Conservation (phyloP, 2,113 vertebrate genomes). For the Panthera leo region DNA sequence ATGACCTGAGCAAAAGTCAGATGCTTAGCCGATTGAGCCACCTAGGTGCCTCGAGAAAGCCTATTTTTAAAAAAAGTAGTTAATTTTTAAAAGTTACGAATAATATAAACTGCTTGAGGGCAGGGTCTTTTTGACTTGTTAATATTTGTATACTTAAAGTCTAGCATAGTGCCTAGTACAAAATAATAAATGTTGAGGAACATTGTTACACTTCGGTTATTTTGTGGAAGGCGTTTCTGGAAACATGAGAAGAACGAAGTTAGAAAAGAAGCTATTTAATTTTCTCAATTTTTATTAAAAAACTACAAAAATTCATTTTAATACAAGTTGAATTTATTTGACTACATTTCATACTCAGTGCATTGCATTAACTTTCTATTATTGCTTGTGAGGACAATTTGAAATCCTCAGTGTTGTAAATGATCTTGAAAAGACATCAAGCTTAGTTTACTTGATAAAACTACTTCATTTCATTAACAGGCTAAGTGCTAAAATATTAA, state of each 20-base stretch:
- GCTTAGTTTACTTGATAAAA: conserved; percentile 50
- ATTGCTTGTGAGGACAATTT: conserved; percentile 43
- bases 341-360: conserved; percentile 41
- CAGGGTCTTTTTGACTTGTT: not conserved
- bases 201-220: not conserved
- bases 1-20: too few relatives aligned
- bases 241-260: conserved; percentile 33
- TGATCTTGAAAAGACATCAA: conserved; percentile 6
- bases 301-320: conserved; percentile 3
- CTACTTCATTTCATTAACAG: conserved; percentile 44
- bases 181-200: not conserved
- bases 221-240: conserved; percentile 21
- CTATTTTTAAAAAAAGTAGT: not conserved
- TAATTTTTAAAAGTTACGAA: not conserved
- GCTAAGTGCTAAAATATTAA: conserved; percentile 35
- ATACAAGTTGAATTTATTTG: conserved; percentile 25
- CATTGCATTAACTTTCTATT: conserved; percentile 38
- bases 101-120: conserved; percentile 12
- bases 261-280: conserved; percentile 32
- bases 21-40: too few relatives aligned
- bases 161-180: not conserved
- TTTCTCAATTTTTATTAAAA: conserved; percentile 53
- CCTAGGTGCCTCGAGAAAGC: not conserved
- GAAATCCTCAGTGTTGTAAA: conserved; percentile 39
- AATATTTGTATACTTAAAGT: not conserved